These are phyloP conservation scores for Podiceps cristatus DNA, from an alignment of 2,113 vertebrate genomes.

Conservation along the genomic window DNA sequence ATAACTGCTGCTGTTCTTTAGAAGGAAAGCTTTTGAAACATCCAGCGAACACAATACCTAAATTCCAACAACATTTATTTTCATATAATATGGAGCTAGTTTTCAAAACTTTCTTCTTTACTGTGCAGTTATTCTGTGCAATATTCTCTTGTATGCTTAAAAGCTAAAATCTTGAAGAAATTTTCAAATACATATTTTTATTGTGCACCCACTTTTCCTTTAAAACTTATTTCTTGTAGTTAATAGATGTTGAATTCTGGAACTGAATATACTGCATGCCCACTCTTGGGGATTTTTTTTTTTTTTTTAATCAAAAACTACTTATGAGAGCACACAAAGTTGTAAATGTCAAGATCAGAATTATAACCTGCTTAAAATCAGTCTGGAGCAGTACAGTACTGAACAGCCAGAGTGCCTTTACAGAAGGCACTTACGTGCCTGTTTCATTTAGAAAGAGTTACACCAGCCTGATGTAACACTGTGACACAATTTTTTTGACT, in stretches of 20 bases:
- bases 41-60: background rate
- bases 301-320: background rate
- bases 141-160: background rate
- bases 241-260: background rate
- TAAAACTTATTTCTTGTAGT: background rate
- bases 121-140: background rate
- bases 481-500: background rate
- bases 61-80: background rate
- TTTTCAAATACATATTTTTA: background rate
- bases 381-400: background rate
- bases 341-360: background rate
- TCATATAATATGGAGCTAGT: background rate
- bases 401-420: background rate
- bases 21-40: background rate
- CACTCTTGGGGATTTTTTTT: background rate
- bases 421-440: background rate
- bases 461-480: background rate
- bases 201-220: background rate
- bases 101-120: background rate
- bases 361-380: background rate
- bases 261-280: background rate
- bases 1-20: background rate
- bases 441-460: background rate
- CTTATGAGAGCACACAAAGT: background rate
- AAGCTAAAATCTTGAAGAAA: background rate